These are phyloP conservation scores for Polypterus senegalus DNA, from an alignment of 2,113 vertebrate genomes.

Conservation along the genomic window DNA sequence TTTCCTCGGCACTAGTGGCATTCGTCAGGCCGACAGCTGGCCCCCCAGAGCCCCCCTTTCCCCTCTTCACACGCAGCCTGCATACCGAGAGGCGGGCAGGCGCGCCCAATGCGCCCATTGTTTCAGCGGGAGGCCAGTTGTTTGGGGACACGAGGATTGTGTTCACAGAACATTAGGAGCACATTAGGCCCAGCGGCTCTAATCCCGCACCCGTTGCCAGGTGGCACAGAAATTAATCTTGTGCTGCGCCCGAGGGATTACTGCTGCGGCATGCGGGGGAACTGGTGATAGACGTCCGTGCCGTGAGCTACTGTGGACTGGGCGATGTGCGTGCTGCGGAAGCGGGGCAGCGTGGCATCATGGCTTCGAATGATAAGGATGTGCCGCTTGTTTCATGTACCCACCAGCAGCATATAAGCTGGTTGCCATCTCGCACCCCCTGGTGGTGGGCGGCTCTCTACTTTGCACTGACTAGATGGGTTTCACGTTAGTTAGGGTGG, in stretches of 20 bases:
- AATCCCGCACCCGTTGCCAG: conserved; percentile 52
- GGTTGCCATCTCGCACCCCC: neutral
- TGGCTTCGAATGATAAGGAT: conserved; percentile 4
- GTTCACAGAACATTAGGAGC: conserved; percentile 42
- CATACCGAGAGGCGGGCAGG: conserved; percentile 40
- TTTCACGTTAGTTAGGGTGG: neutral
- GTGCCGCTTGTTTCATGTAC: neutral
- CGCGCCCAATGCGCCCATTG: conserved; percentile 35
- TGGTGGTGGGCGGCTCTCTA: neutral
- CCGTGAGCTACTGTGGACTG: conserved; percentile 1
- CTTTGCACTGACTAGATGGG: neutral
- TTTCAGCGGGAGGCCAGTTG: conserved; percentile 51
- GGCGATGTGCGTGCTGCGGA: too few relatives aligned
- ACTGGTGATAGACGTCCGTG: conserved; percentile 25
- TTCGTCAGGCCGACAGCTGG: conserved; percentile 40
- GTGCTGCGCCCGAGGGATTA: conserved; percentile 39
- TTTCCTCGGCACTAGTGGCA: conserved; percentile 27
- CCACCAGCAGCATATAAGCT: neutral
- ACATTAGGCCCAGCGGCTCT: conserved; percentile 29
- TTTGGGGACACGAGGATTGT: conserved; percentile 32
- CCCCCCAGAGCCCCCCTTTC: conserved; percentile 26
- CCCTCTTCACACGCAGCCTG: conserved; percentile 36
- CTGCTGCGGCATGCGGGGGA: conserved; percentile 31
- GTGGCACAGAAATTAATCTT: conserved; percentile 62
- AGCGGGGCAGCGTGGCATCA: neutral